phyloP scores from a whole-genome alignment of 2,888 invertebrate species.

The Hirtodrosophila duncani region DNA sequence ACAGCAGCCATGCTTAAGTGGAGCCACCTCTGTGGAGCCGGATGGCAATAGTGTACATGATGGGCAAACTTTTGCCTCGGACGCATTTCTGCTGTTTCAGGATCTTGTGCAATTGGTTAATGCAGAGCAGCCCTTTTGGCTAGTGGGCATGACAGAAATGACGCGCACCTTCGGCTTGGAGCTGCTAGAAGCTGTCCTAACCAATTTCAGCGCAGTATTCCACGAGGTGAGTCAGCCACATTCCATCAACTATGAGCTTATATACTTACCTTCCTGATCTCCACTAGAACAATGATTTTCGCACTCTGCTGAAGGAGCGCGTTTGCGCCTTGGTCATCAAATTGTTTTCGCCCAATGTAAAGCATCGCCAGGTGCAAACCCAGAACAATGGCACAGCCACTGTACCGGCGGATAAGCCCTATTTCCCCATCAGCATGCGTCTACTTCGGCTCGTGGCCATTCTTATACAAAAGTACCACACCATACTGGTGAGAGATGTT shows the following conservation, averaged over 20 bases:
- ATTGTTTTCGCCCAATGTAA: constrained; percentile 98
- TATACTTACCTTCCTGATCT: not conserved
- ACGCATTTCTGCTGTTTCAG: constrained; percentile 97
- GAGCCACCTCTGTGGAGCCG: constrained; percentile 16
- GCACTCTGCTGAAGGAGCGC: constrained; percentile 95
- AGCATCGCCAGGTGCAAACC: constrained; percentile 84
- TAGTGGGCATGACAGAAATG: constrained; percentile 97
- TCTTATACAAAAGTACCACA: constrained; percentile 95
- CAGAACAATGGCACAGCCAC: constrained; percentile 81
- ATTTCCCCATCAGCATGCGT: constrained; percentile 97
- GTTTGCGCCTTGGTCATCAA: constrained; percentile 99
- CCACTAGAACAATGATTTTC: constrained; percentile 93
- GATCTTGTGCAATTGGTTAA: constrained; percentile 98
- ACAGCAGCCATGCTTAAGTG: constrained; percentile 41
- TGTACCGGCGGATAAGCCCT: constrained; percentile 90
- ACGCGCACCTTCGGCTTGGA: constrained; percentile 98
- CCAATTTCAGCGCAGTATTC: constrained; percentile 90
- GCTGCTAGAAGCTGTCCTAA: constrained; percentile 93
- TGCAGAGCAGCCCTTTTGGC: constrained; percentile 97
- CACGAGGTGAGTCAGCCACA: constrained; percentile 82
- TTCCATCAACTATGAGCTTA: not conserved
- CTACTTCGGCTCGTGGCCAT: constrained; percentile 94
- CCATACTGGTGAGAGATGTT: constrained; percentile 83
- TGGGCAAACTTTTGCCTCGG: constrained; percentile 91
- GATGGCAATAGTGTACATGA: constrained; percentile 79